Evolutionary conservation across 1,140 invertebrate species (phyloP).

Genomic region (Sarcophaga bullata): DNA sequence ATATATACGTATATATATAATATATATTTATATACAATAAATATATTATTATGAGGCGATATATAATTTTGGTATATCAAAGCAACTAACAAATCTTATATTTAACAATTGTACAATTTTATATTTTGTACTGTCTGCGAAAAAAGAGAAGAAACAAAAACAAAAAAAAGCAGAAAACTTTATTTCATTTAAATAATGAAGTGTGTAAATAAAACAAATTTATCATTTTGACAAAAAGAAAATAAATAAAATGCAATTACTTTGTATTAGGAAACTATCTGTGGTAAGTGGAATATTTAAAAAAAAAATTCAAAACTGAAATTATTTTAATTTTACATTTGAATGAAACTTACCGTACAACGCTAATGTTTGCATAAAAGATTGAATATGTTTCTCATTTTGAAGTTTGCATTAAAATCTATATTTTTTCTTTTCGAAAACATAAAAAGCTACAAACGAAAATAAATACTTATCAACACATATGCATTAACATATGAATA

Average conservation of each 20-base stretch:
- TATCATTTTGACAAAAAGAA: constrained; percentile 22
- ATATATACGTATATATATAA: background rate
- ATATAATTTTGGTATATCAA: constrained; percentile 28
- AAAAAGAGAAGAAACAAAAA: too few relatives aligned
- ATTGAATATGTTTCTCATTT: background rate
- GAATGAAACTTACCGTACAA: background rate
- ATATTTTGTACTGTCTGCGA: background rate
- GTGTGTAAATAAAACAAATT: background rate
- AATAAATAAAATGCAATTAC: background rate
- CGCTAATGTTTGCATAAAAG: background rate
- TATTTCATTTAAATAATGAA: constrained; percentile 33
- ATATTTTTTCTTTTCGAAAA: background rate
- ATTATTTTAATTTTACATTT: background rate
- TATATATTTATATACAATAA: background rate
- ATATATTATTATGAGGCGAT: background rate
- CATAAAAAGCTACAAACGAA: background rate
- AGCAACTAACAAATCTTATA: background rate
- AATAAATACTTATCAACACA: background rate
- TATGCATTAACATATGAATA: background rate
- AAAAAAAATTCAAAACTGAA: too few relatives aligned
- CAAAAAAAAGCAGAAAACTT: background rate
- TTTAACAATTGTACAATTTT: constrained; percentile 13
- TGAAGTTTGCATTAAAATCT: background rate
- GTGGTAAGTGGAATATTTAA: too few relatives aligned
- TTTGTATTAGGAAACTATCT: too few relatives aligned